Conservation (phyloP, 2,888 invertebrate genomes). For the Himalopsyche anomala region DNA sequence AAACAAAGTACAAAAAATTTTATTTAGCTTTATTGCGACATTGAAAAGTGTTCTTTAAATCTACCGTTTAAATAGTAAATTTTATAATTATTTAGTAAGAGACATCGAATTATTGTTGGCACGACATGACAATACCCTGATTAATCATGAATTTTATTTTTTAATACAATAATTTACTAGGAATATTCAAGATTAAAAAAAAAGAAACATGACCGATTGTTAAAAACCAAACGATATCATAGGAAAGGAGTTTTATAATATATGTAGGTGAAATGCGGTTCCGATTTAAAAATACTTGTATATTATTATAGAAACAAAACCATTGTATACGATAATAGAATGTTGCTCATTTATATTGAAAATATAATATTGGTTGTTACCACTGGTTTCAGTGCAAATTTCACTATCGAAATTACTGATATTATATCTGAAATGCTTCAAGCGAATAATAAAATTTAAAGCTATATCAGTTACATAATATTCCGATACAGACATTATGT, state of each 20-base stretch:
- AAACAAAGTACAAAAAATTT: neutral
- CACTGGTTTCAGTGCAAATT: too few species aligned
- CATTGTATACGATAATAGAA: too few species aligned
- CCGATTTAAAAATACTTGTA: too few species aligned
- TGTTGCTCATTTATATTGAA: too few species aligned
- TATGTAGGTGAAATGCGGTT: too few species aligned
- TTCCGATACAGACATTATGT: neutral
- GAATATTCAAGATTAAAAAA: neutral
- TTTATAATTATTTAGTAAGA: slow-evolving; percentile 11
- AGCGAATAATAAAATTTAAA: slow-evolving; percentile 37
- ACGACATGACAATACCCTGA: slow-evolving; percentile 40
- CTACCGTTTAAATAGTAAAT: slow-evolving; percentile 28
- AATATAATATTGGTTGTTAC: too few species aligned
- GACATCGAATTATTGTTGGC: slow-evolving; percentile 38
- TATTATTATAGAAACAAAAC: too few species aligned
- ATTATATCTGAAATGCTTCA: slow-evolving; percentile 13
- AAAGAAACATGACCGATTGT: too few species aligned
- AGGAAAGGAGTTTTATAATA: too few species aligned
- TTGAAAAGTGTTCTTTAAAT: slow-evolving; percentile 22
- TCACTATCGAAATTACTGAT: too few species aligned
- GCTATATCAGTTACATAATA: slow-evolving; percentile 21
- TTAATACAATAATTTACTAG: neutral
- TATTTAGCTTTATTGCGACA: slow-evolving; percentile 1
- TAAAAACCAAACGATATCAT: too few species aligned
- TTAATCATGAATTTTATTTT: slow-evolving; percentile 37